Evolutionary conservation across 1,140 invertebrate genomes (phyloP), one percentile per base, ranked within the genome.

Genomic region (Bombus consobrinus): DNA sequence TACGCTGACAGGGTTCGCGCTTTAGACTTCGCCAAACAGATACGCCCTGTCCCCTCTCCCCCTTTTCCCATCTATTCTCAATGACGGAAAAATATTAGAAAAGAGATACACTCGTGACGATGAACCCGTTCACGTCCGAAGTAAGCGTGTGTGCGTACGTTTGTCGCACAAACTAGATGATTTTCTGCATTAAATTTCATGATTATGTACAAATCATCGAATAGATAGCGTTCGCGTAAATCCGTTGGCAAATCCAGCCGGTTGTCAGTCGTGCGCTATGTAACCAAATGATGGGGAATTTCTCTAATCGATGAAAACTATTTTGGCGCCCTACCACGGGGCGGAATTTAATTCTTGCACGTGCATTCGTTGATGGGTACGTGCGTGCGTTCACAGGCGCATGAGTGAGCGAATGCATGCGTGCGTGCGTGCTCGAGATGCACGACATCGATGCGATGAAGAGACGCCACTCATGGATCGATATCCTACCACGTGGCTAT

Each of bases 401-500:
- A 57, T 64, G 47, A 18, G 62, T 6, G 22, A 43, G n/a, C 22
- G 59, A n/a, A n/a, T 13, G 74, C 41, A 59, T 39, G 87, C 76
- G 72, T 81, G 82, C 87, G 64, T 79, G 90, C 87, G 82, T 73
- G 86, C 75, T 53, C 77, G 87, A 91, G 90, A 92, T 86, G 87
- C 83, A 90, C 90, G 91, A 92, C 87, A 85, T 77, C 83, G 81
- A 88, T 80, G 88, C 91, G 92, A 93, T 88, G 91, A 92, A 89
- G 91, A 91, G 92, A 93, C 91, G 87, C 87, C 80, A 78, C 90
- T 92, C 88, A 80, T 80, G 92, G 92, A 91, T 93, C 92, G 92
- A 93, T 93, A 93, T 77, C 90, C 88, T 86, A 91, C 90, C 92
- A 87, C 90, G 84, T 87, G 90, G 89, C 92, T 93, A 93, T 93